Base-by-base conservation (phyloP, 1,140 invertebrate species). In the Formica selysi region DNA sequence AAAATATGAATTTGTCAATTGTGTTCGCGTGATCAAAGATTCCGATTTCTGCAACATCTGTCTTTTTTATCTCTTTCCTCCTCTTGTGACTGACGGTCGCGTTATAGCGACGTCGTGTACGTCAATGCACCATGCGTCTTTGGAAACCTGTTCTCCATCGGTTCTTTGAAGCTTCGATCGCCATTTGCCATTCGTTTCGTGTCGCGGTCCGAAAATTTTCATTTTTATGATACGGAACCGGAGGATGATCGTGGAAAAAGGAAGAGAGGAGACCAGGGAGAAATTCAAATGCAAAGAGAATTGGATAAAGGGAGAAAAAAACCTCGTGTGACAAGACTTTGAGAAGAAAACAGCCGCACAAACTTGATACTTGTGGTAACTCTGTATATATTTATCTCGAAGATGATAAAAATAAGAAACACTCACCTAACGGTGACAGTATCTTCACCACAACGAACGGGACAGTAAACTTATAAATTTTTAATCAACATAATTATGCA, bases 111-210 rank as follows among this genome's bases (percentile, higher is more conserved):
- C 36, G 48, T 26, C 36, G 48, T 26, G 19, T 22, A 71, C 13
- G 16, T 57, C 44, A 32, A 61, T 76, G 71, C 81, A 78, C 32
- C 44, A 19, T 44, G 44, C 54, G 57, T 51, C 85, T 83, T 85
- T 29, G 71, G 38, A 86, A 92, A 92, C 88, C 87, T 86, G 91
- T 92, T 92, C 16, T 51, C 59, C 65, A 61, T 65, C 67, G 65
- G 71, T 67, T 19, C 76, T 86, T 88, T 91, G 83, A 78, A 83
- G 68, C 67, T 57, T 65, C 76, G 76, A 84, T 86, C 83, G 54
- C 8, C 54, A 81, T 76, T 87, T 76, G 38, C 74, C 57, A 73
- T 73, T 61, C 57, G 36, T 22, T 13, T 71, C 57, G 41, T 19
- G n/a, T 44, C 38, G 16, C 38, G 16, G 19, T 65, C 29, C 67